Evolutionary conservation across 2,797 vertebrate genomes (phyloP), one percentile per base, ranked within the genome.

Genomic region (Myripristis murdjan): DNA sequence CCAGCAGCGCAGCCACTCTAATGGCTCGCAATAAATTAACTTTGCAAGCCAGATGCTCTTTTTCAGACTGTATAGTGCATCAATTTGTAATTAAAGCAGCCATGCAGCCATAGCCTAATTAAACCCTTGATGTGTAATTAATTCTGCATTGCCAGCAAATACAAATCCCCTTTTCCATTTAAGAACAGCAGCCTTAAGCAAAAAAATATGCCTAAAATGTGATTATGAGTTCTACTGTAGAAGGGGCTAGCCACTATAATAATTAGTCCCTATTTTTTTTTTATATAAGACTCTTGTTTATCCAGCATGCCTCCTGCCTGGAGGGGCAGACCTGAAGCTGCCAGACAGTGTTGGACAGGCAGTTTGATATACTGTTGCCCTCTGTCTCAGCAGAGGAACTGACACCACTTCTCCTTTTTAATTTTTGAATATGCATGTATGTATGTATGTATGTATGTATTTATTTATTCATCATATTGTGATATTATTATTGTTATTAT

Each of bases 111-210:
- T 28, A 46, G 49, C 23, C 6, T 31, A 44, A 59, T 59, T 47
- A 69, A 73, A 63, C 62, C 24, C 47, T 28, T 61, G 39, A 78
- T 63, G 55, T 73, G 26, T 18, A 71, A 75, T 83, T 48, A 62
- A 61, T 75, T 77, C 23, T 61, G 15, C 15, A 28, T 49, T 64
- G 0, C 10, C 51, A 39, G 20, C 14, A 51, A 65, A 48, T 58
- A 6, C 6, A 24, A 20, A 51, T 70, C 68, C 35, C 12, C 4
- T 4, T 59, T 72, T 78, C 49, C 24, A 81, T 44, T 69, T 64
- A 70, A n/a, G 15, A 61, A 37, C 20, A 63, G 72, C 75, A 72
- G 56, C 8, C 37, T 39, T 39, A 39, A 10, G 12, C 37, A 39
- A 12, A 39, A 8, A n/a, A n/a, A n/a, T n/a, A n/a, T 39, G 37